phyloP scores from a whole-genome alignment of 2,888 invertebrate genomes.

The Zaprionus obscuricornis region DNA sequence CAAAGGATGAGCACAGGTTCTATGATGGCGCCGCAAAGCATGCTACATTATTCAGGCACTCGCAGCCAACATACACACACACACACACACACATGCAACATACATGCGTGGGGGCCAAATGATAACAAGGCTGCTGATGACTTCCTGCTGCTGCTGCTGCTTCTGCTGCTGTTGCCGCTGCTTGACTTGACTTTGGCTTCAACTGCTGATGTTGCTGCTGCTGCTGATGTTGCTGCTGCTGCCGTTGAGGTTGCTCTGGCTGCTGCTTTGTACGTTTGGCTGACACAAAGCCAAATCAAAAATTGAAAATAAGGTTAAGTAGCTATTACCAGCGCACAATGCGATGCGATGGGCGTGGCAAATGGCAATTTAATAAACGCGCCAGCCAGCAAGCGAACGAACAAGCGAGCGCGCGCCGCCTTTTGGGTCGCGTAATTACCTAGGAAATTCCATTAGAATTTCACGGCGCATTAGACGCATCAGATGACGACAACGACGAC shows the following conservation, averaged over 20 bases:
- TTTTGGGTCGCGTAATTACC: slow-evolving; percentile 64
- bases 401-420: slow-evolving; percentile 4
- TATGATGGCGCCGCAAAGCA: slow-evolving; percentile 55
- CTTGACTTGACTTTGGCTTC: slow-evolving; percentile 40
- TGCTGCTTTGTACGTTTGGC: too few species aligned
- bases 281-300: slow-evolving; percentile 65
- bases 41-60: slow-evolving; percentile 62
- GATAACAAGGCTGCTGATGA: slow-evolving; percentile 77
- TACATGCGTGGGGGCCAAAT: slow-evolving; percentile 34
- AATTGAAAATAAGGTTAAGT: slow-evolving; percentile 79
- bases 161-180: slow-evolving; percentile 1
- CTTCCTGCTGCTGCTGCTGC: too few species aligned
- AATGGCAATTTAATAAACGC: slow-evolving; percentile 69
- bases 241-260: too few species aligned
- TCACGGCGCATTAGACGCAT: slow-evolving; percentile 70
- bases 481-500: slow-evolving; percentile 10
- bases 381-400: slow-evolving; percentile 16
- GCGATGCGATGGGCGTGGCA: slow-evolving; percentile 38
- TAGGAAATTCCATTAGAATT: slow-evolving; percentile 74
- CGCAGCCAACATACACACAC: slow-evolving; percentile 19
- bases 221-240: background rate
- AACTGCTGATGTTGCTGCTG: slow-evolving; percentile 5
- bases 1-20: slow-evolving; percentile 49
- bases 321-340: slow-evolving; percentile 69
- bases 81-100: slow-evolving; percentile 16